Evolutionary conservation across 2,888 invertebrate species (phyloP).

Genomic region (Andrena flavipes): DNA sequence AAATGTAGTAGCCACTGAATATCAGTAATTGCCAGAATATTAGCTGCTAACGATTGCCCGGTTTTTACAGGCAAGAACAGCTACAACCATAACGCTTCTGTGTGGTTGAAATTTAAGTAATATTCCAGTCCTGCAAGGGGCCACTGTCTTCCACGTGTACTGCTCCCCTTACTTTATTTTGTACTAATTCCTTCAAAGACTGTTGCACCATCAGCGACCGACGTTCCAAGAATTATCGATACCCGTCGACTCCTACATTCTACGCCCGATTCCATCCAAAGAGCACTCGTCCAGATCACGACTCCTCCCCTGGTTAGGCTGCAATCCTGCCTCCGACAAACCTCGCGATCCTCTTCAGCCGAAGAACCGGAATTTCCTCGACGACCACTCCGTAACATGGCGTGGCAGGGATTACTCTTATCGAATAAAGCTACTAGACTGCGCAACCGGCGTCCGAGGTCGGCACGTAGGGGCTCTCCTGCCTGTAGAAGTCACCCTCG

Average conservation of each 20-base stretch:
- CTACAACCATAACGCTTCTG: neutral
- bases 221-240: no score
- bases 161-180: no score
- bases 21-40: neutral
- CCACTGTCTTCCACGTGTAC: no score
- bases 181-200: no score
- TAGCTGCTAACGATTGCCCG: neutral
- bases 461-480: constrained; percentile 79
- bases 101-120: no score
- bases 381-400: constrained; percentile 34
- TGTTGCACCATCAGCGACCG: no score
- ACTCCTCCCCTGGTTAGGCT: neutral
- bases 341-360: neutral
- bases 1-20: neutral
- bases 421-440: constrained; percentile 75
- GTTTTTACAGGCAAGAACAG: neutral
- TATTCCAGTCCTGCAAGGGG: no score
- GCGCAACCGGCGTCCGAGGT: constrained; percentile 81
- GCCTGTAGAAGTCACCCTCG: constrained; percentile 81
- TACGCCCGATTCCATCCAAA: neutral
- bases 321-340: neutral
- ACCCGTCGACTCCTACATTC: neutral
- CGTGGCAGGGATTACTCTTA: constrained; percentile 38
- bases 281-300: neutral
- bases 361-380: constrained; percentile 33